Percentiles rank a stretch among this genome's conserved stretches.
phyloP scores from a whole-genome alignment of 2,888 invertebrate genomes.

The Orchesella flavescens region DNA sequence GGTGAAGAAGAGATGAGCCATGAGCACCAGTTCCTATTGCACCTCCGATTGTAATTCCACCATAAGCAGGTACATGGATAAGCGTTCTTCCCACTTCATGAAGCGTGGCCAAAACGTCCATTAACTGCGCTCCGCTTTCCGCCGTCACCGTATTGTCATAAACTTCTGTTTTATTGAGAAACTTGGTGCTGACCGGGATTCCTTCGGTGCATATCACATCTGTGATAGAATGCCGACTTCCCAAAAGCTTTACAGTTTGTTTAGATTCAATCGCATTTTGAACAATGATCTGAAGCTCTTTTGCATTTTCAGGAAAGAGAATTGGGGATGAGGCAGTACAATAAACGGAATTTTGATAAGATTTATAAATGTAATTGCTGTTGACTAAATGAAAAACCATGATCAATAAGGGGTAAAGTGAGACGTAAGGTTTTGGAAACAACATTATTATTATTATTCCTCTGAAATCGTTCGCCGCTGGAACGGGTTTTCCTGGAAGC shows the following conservation, averaged over 20 bases:
- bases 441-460: too few species aligned
- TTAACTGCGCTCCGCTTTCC: constrained; percentile 45
- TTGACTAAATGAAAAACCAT: neutral
- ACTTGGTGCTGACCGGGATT: constrained; percentile 45
- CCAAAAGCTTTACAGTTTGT: constrained; percentile 57
- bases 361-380: constrained; percentile 35
- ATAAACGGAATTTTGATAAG: constrained; percentile 62
- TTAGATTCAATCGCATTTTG: constrained; percentile 38
- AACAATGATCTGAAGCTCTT: constrained; percentile 54
- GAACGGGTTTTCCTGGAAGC: neutral
- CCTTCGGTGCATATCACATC: constrained; percentile 65
- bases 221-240: constrained; percentile 60
- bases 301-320: constrained; percentile 27
- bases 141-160: constrained; percentile 46
- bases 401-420: too few species aligned
- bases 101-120: constrained; percentile 35
- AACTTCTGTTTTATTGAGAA: constrained; percentile 45
- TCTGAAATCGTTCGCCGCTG: neutral
- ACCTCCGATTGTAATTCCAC: constrained; percentile 65
- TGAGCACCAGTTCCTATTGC: constrained; percentile 61
- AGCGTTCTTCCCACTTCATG: constrained; percentile 32
- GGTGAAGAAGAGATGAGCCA: constrained; percentile 57
- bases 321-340: constrained; percentile 50
- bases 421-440: too few species aligned
- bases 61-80: constrained; percentile 57